These are phyloP conservation scores for Sipha maydis DNA, from an alignment of 2,888 invertebrate genomes.

Conservation along the genomic window DNA sequence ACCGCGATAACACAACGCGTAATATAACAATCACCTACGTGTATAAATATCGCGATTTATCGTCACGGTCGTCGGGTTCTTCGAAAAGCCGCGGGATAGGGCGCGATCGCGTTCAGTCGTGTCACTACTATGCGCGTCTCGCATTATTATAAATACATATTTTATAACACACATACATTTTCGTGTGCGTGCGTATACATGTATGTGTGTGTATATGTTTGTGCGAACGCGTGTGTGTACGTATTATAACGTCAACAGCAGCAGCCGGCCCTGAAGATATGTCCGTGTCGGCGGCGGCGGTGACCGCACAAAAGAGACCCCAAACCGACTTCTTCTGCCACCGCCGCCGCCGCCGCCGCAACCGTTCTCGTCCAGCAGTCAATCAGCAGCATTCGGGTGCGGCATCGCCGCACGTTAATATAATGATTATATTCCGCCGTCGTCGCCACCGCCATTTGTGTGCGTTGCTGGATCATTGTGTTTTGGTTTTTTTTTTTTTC, in stretches of 20 bases:
- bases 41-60: too few relatives aligned
- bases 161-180: too few relatives aligned
- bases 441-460: not conserved
- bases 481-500: conserved; percentile 5
- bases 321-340: conserved; percentile 26
- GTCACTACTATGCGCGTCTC: too few relatives aligned
- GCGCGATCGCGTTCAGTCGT: too few relatives aligned
- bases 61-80: too few relatives aligned
- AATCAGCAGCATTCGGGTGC: conserved; percentile 12
- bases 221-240: not conserved
- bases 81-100: too few relatives aligned
- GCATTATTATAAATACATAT: too few relatives aligned
- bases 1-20: too few relatives aligned
- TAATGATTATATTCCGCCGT: conserved; percentile 17
- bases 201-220: not conserved
- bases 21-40: too few relatives aligned
- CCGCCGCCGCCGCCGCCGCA: not conserved
- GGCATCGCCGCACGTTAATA: conserved; percentile 2
- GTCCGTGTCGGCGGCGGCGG: not conserved
- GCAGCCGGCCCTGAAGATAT: not conserved
- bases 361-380: not conserved
- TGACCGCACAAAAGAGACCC: conserved; percentile 45
- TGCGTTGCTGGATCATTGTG: conserved; percentile 1
- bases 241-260: not conserved
- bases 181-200: not conserved